These are phyloP conservation scores for Bathynomus jamesi DNA, from an alignment of 1,140 invertebrate genomes.

Conservation along the genomic window DNA sequence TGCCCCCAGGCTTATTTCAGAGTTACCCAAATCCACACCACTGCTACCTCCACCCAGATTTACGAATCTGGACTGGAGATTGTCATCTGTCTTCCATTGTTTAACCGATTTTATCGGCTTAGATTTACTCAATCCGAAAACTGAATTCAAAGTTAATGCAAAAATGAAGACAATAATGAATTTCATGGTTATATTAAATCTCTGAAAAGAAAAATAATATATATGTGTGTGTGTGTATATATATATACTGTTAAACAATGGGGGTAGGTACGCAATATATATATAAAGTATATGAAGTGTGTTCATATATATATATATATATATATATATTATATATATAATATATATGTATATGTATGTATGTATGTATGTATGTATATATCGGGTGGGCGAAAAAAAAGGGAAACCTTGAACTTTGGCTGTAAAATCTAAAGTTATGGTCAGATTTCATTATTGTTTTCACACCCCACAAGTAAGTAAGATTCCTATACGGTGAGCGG, in stretches of 20 bases:
- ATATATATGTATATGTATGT: not conserved
- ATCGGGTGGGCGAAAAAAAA: too few relatives aligned
- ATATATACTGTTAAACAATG: not conserved
- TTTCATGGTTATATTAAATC: not conserved
- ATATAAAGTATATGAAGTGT: not conserved
- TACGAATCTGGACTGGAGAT: not conserved
- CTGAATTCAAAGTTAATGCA: not conserved
- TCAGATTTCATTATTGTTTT: too few relatives aligned
- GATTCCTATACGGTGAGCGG: too few relatives aligned
- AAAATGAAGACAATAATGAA: not conserved
- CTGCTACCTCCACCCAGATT: not conserved
- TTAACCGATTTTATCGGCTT: not conserved
- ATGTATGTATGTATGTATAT: not conserved
- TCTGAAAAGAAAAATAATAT: not conserved
- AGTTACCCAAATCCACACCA: not conserved
- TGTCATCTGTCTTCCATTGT: not conserved
- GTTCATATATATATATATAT: not conserved
- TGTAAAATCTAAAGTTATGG: too few relatives aligned
- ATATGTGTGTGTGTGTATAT: not conserved
- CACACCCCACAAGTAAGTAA: too few relatives aligned
- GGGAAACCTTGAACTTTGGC: too few relatives aligned
- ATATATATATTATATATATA: constrained; percentile 3
- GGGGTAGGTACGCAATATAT: not conserved
- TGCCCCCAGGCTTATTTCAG: not conserved
- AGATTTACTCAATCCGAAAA: not conserved